phyloP scores from a whole-genome alignment of 2,888 invertebrate species.

The Apomyelois bistriatella region DNA sequence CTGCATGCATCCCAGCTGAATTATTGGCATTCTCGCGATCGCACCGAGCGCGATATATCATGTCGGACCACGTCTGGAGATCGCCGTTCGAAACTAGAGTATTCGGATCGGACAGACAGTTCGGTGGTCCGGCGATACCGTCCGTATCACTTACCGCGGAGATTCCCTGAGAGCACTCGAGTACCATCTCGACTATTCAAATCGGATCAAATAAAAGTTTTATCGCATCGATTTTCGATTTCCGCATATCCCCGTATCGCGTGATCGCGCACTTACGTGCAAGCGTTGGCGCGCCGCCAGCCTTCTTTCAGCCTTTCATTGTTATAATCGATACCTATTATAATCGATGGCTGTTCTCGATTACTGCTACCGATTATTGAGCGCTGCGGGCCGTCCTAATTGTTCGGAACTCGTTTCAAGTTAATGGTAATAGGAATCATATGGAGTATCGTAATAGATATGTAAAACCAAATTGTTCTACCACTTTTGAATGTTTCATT shows the following conservation, averaged over 20 bases:
- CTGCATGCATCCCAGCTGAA: neutral
- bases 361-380: slow-evolving; percentile 31
- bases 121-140: neutral
- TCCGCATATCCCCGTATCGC: slow-evolving; percentile 31
- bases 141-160: slow-evolving; percentile 6
- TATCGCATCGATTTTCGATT: slow-evolving; percentile 59
- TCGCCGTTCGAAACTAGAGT: neutral
- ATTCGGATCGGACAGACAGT: neutral
- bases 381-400: slow-evolving; percentile 6
- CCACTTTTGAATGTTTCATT: neutral
- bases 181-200: slow-evolving; percentile 47
- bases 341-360: slow-evolving; percentile 33
- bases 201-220: slow-evolving; percentile 67
- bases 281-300: slow-evolving; percentile 49
- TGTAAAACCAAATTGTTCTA: neutral
- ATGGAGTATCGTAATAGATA: neutral
- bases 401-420: slow-evolving; percentile 1
- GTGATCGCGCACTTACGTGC: slow-evolving; percentile 45
- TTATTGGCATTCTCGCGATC: neutral
- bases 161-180: slow-evolving; percentile 12
- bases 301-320: slow-evolving; percentile 40
- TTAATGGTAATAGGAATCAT: slow-evolving; percentile 1
- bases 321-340: slow-evolving; percentile 40
- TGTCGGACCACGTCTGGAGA: neutral
- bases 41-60: neutral